Evolutionary conservation across 23 tunicate species (phyloP).

Genomic region (Botrylloides violaceus): DNA sequence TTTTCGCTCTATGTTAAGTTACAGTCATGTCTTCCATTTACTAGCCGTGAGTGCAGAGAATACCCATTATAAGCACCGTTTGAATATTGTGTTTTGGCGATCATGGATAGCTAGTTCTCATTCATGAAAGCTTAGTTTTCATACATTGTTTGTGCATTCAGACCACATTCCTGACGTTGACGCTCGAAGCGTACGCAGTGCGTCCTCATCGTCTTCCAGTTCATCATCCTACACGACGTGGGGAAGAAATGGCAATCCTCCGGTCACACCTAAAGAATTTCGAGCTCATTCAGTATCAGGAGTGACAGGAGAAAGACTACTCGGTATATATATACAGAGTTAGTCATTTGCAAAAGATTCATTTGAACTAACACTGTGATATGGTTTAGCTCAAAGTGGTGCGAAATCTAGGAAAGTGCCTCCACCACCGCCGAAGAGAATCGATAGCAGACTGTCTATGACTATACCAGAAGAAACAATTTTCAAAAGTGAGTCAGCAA

Average conservation of each 20-base stretch:
- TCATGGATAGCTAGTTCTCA: too few species aligned
- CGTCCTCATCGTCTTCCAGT: conserved; percentile 8
- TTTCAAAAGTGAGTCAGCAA: conserved; percentile 9
- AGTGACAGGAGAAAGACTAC: conserved; percentile 24
- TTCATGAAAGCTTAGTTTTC: too few species aligned
- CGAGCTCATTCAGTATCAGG: conserved; percentile 17
- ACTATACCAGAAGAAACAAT: conserved; percentile 27
- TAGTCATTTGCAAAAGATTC: too few species aligned
- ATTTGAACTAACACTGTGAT: too few species aligned
- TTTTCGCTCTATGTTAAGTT: too few species aligned
- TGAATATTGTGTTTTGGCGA: too few species aligned
- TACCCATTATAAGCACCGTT: too few species aligned
- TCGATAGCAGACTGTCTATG: conserved; percentile 44
- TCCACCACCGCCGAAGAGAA: conserved; percentile 64
- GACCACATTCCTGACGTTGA: background rate
- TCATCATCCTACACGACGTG: conserved; percentile 15
- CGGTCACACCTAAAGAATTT: background rate
- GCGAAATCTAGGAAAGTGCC: conserved; percentile 34
- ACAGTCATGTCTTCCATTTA: too few species aligned
- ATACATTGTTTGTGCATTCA: too few species aligned
- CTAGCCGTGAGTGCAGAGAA: too few species aligned
- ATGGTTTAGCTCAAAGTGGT: conserved; percentile 17
- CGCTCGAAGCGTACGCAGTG: conserved; percentile 8
- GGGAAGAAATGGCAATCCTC: conserved; percentile 14
- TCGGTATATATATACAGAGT: too few species aligned